Evolutionary conservation across 2,888 invertebrate genomes (phyloP).

Genomic region (Macrophya annulata): DNA sequence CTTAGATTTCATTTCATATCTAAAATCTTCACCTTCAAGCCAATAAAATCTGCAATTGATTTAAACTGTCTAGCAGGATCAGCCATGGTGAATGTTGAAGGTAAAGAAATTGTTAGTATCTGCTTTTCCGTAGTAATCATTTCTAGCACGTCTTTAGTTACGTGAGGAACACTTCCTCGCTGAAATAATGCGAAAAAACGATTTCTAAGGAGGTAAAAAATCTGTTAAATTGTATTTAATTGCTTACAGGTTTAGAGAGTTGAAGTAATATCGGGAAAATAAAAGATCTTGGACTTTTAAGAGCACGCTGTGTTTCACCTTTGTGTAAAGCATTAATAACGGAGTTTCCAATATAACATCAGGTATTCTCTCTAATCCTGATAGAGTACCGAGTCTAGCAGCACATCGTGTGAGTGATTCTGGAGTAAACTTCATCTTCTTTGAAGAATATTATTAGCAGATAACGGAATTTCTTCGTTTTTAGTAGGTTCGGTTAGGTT

Average conservation of each 20-base stretch:
- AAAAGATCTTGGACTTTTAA: constrained; percentile 24
- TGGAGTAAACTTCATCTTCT: constrained; percentile 87
- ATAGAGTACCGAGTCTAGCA: constrained; percentile 86
- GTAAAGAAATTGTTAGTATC: constrained; percentile 87
- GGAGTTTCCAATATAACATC: constrained; percentile 87
- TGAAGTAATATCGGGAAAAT: constrained; percentile 54
- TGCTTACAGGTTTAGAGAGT: neutral
- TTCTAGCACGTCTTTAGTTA: constrained; percentile 89
- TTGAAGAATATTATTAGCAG: constrained; percentile 14
- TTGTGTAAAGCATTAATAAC: constrained; percentile 87
- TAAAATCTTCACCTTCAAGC: constrained; percentile 77
- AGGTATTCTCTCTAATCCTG: constrained; percentile 83
- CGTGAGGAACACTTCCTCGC: constrained; percentile 92
- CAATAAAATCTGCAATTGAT: constrained; percentile 87
- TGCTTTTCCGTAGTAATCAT: constrained; percentile 84
- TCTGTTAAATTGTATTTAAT: neutral
- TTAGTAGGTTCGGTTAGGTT: constrained; percentile 42
- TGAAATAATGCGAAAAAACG: constrained; percentile 75
- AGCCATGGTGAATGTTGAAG: constrained; percentile 85
- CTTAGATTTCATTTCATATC: constrained; percentile 63
- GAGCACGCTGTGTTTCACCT: constrained; percentile 78
- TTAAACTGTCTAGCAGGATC: constrained; percentile 85
- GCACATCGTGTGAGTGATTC: constrained; percentile 82
- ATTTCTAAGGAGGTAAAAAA: constrained; percentile 2
- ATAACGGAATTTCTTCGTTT: neutral